Conservation (phyloP, 2,113 vertebrate genomes). For the Bubo scandiacus region DNA sequence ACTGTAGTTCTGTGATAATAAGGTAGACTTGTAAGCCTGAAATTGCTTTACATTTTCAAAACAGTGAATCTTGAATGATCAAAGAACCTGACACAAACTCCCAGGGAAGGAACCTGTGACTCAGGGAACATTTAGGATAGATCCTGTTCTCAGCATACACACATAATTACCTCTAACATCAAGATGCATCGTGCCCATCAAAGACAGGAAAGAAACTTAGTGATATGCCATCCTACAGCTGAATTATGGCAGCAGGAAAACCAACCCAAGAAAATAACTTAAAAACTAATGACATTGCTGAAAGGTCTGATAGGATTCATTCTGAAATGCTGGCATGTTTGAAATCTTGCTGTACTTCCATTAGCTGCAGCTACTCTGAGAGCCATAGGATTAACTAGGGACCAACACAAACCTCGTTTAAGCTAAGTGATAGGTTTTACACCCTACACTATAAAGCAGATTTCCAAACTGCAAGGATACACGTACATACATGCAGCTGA, state of each 20-base stretch:
- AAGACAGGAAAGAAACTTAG: neutral
- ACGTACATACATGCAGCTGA: neutral
- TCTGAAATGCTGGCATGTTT: neutral
- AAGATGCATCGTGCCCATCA: accelerated
- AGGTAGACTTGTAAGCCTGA: neutral
- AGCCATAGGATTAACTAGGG: neutral
- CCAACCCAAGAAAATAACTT: neutral
- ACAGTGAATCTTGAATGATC: neutral
- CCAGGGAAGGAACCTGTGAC: neutral
- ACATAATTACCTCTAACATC: neutral
- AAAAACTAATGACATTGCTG: neutral
- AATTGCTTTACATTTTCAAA: neutral
- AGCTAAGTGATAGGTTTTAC: neutral
- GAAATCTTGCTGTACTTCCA: neutral
- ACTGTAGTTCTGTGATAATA: neutral
- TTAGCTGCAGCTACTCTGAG: neutral
- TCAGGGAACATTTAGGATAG: neutral
- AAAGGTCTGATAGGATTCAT: neutral
- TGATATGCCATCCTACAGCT: neutral
- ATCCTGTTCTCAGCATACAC: neutral
- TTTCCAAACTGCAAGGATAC: neutral
- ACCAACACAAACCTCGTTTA: neutral
- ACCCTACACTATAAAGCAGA: neutral
- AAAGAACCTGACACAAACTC: neutral
- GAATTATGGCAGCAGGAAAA: neutral